A percentile compares a stretch with the other conserved stretches of the same genome.
Conservation (phyloP, 2,888 invertebrate genomes). For the Scaptomyza flava region DNA sequence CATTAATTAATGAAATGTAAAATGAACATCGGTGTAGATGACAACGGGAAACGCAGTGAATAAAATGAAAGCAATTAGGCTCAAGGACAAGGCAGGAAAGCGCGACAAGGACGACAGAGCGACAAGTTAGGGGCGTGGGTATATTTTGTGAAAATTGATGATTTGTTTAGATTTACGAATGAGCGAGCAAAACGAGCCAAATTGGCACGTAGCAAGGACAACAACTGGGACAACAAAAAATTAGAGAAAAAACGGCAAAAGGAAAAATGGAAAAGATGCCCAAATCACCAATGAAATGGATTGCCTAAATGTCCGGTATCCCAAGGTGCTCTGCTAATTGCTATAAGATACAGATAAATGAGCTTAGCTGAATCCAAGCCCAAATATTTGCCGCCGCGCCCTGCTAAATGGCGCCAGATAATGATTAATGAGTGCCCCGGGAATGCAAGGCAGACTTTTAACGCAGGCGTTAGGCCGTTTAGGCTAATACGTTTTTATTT, state of each 20-base stretch:
- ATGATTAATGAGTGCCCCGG: constrained; percentile 67
- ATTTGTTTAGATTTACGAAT: constrained; percentile 80
- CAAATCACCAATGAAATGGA: constrained; percentile 33
- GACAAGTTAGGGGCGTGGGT: constrained; percentile 41
- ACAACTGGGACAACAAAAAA: constrained; percentile 10
- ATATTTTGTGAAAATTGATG: constrained; percentile 81
- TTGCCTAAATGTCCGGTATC: constrained; percentile 38
- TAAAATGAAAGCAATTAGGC: constrained; percentile 70
- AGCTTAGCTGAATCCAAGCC: constrained; percentile 47
- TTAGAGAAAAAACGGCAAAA: neutral
- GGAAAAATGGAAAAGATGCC: constrained; percentile 46
- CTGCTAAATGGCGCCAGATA: constrained; percentile 60
- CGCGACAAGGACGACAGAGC: constrained; percentile 12
- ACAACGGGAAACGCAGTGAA: constrained; percentile 58
- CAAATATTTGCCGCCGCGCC: constrained; percentile 28
- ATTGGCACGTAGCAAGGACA: constrained; percentile 72
- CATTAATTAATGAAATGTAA: constrained; percentile 80
- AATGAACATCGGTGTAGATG: constrained; percentile 57
- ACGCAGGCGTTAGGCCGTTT: constrained; percentile 33
- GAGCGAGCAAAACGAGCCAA: constrained; percentile 75
- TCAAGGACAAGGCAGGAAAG: constrained; percentile 41
- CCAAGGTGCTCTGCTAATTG: constrained; percentile 71
- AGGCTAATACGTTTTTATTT: constrained; percentile 26
- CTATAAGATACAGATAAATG: constrained; percentile 77
- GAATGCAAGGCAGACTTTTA: constrained; percentile 10